These are phyloP conservation scores for Auanema freiburgensis DNA, from an alignment of 2,888 invertebrate genomes.

Conservation along the genomic window DNA sequence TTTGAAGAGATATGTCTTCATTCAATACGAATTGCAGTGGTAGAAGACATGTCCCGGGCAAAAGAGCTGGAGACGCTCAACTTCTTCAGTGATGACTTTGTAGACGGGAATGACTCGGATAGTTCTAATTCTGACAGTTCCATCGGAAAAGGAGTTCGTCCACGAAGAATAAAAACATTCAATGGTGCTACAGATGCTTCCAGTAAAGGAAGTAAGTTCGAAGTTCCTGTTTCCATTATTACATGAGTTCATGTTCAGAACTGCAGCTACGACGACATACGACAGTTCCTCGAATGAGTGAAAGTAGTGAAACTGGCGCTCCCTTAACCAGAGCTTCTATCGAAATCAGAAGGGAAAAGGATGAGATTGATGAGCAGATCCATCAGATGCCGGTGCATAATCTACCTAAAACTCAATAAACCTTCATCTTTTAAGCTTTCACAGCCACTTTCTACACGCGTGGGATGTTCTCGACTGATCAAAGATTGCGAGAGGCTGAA, in stretches of 20 bases:
- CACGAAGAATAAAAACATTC: slow-evolving; percentile 43
- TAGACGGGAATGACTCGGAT: slow-evolving; percentile 30
- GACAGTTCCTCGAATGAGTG: slow-evolving; percentile 38
- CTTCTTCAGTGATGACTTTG: slow-evolving; percentile 41
- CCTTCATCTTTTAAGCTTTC: slow-evolving; percentile 18
- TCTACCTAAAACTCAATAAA: too few species aligned
- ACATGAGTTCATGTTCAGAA: slow-evolving; percentile 22
- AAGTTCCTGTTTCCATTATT: too few species aligned
- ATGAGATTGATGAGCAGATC: slow-evolving; percentile 8
- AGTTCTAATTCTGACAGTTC: slow-evolving; percentile 25
- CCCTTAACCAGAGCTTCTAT: background rate
- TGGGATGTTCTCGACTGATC: slow-evolving; percentile 12
- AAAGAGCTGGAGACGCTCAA: slow-evolving; percentile 39
- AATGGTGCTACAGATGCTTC: slow-evolving; percentile 27
- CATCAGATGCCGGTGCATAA: slow-evolving; percentile 15
- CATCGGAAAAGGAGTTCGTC: slow-evolving; percentile 11
- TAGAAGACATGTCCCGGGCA: slow-evolving; percentile 36
- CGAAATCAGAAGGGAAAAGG: slow-evolving; percentile 9
- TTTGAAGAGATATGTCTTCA: background rate
- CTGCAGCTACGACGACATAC: slow-evolving; percentile 38
- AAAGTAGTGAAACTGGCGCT: background rate
- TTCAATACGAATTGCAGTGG: slow-evolving; percentile 25
- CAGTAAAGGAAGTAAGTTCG: slow-evolving; percentile 5
- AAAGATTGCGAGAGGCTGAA: slow-evolving; percentile 14
- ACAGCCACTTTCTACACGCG: slow-evolving; percentile 11